A percentile compares a stretch with the other conserved stretches of the same genome.
phyloP scores from a whole-genome alignment of 2,888 invertebrate species.

The Abrostola tripartita region DNA sequence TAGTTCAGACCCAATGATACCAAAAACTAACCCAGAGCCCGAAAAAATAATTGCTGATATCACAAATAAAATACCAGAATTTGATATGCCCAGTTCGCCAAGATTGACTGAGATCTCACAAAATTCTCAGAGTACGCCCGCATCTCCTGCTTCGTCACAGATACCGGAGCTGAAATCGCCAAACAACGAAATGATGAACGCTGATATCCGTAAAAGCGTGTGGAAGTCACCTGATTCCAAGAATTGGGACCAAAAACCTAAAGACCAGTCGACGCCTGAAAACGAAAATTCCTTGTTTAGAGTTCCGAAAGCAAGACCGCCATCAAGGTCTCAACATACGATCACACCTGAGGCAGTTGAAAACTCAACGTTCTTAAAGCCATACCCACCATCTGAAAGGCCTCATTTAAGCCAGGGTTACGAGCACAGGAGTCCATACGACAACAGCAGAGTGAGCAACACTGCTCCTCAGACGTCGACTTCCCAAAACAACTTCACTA shows the following conservation, averaged over 20 bases:
- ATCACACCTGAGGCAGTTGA: constrained; percentile 85
- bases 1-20: constrained; percentile 73
- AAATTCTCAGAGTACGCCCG: constrained; percentile 79
- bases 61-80: constrained; percentile 78
- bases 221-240: constrained; percentile 86
- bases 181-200: constrained; percentile 68
- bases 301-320: constrained; percentile 90
- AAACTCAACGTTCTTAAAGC: constrained; percentile 89
- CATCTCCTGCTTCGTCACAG: constrained; percentile 78
- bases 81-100: constrained; percentile 83
- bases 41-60: constrained; percentile 76
- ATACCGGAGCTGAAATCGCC: constrained; percentile 81
- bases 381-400: constrained; percentile 88
- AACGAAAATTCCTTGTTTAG: constrained; percentile 89
- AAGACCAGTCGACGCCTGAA: constrained; percentile 73
- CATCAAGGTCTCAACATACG: constrained; percentile 87
- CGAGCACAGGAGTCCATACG: constrained; percentile 83
- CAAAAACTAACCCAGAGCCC: constrained; percentile 69
- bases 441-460: constrained; percentile 69
- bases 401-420: constrained; percentile 79
- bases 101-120: constrained; percentile 82
- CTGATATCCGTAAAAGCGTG: constrained; percentile 77
- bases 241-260: constrained; percentile 82
- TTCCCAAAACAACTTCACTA: constrained; percentile 79
- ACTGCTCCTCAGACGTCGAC: constrained; percentile 68